Base-by-base conservation (phyloP, 2,888 invertebrate species). In the Coelopa pilipes region DNA sequence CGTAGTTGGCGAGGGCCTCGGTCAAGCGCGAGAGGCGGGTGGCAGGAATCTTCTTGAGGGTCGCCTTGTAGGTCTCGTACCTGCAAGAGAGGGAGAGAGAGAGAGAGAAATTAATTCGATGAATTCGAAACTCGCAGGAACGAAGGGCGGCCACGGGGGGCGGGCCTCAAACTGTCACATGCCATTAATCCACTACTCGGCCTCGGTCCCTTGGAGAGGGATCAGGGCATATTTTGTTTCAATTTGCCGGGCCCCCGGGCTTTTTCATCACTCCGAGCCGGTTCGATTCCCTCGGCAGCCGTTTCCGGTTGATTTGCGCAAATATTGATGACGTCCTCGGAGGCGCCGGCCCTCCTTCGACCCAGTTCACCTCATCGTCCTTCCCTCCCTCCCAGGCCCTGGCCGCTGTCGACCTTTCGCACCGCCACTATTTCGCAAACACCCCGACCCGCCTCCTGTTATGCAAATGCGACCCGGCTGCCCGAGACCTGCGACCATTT, bases 41-140 rank as follows among this genome's bases (percentile, higher is more conserved):
- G 80, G 96, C 96, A 19, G 96, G 95, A 82, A 96, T 96, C 89
- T 96, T 96, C 89, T 95, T 96, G 79, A 96, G 89, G 57, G 95
- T 95, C 24, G 93, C 92, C 87, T 93, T 93, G 88, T 93, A 93
- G 24, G 93, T 93, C 87, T 93, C 92, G 88, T 91, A 91, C 87
- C 91, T 87, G 65, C 34, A 24, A 49, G 46, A 60, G 12, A 57
- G 12, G 45, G 17, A 53, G 13, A 15, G 45, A n/a, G 3, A 46
- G 9, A 49, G 3, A 46, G 19, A 49, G 47, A 65, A 46, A 59
- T 12, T 2, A 21, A 21, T 34, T 34, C 34, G 7, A 34, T 34
- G 34, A 34, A 34, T 34, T 34, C 34, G 34, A 34, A 34, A 34
- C 7, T 7, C 4, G 7, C 4, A 34, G 7, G 34, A 34, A 4